Conservation (phyloP, 2,113 vertebrate species). For the Hemiprocne comata region DNA sequence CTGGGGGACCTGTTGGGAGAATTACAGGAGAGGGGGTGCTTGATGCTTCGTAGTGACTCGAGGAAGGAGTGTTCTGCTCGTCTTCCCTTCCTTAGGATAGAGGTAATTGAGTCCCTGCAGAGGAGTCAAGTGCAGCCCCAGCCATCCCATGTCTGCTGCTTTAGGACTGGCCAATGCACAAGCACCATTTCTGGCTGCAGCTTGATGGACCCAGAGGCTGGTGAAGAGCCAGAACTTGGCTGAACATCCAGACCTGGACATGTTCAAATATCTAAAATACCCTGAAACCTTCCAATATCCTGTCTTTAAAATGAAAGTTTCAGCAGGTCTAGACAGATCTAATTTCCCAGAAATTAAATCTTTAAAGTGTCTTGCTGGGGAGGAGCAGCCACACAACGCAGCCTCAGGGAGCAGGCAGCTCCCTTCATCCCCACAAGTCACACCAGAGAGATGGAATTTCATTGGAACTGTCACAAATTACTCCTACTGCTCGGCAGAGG, state of each 20-base stretch:
- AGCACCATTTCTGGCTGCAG: neutral
- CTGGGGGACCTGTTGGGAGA: slow-evolving; percentile 87
- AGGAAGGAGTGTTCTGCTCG: neutral
- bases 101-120: neutral
- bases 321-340: neutral
- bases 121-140: neutral
- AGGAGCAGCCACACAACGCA: neutral
- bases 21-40: neutral
- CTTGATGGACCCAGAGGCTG: neutral
- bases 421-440: neutral
- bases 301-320: neutral
- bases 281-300: neutral
- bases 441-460: neutral
- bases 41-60: accelerated
- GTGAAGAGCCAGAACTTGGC: no score
- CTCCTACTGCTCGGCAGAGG: neutral
- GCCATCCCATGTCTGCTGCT: neutral
- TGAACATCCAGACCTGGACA: no score
- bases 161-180: accelerated
- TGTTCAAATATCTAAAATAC: neutral
- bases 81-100: no score
- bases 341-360: slow-evolving; percentile 13
- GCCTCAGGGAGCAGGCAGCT: neutral
- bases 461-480: neutral
- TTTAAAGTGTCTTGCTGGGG: neutral